Evolutionary conservation across 1,140 invertebrate species (phyloP).

Genomic region (Psix sp.): DNA sequence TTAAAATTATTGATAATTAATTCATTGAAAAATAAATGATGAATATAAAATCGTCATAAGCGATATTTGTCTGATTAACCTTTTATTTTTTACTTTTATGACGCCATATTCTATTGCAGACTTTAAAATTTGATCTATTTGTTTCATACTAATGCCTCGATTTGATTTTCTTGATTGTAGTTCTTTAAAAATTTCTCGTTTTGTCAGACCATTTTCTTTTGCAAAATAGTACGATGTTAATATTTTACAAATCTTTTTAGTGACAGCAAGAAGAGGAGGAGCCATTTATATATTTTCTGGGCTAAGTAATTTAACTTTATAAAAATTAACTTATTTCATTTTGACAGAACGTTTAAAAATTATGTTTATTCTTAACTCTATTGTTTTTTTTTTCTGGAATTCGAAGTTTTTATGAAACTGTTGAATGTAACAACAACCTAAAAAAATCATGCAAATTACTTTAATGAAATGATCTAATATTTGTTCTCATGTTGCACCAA

Average conservation of each 20-base stretch:
- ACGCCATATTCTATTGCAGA: constrained; percentile 4
- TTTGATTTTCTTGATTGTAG: not conserved
- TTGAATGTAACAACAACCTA: too few relatives aligned
- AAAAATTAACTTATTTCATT: too few relatives aligned
- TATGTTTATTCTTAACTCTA: too few relatives aligned
- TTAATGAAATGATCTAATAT: too few relatives aligned
- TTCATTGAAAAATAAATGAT: too few relatives aligned
- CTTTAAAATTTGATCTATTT: not conserved
- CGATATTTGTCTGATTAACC: not conserved
- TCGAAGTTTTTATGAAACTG: too few relatives aligned
- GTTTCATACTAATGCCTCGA: not conserved
- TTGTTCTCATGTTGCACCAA: too few relatives aligned
- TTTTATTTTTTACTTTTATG: not conserved
- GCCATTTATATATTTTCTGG: constrained; percentile 1
- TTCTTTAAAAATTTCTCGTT: constrained; percentile 4
- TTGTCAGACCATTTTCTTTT: constrained; percentile 5
- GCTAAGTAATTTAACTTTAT: too few relatives aligned
- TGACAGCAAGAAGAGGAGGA: not conserved
- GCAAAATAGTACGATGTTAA: not conserved
- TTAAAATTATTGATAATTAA: too few relatives aligned
- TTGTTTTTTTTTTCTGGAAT: too few relatives aligned
- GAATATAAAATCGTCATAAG: not conserved
- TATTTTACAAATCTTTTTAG: constrained; percentile 4
- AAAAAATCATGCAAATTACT: too few relatives aligned
- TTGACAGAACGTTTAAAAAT: too few relatives aligned